A percentile compares a stretch with the other conserved stretches of the same genome.
Evolutionary conservation across 2,113 vertebrate genomes (phyloP).

Genomic region (Meleagris gallopavo): DNA sequence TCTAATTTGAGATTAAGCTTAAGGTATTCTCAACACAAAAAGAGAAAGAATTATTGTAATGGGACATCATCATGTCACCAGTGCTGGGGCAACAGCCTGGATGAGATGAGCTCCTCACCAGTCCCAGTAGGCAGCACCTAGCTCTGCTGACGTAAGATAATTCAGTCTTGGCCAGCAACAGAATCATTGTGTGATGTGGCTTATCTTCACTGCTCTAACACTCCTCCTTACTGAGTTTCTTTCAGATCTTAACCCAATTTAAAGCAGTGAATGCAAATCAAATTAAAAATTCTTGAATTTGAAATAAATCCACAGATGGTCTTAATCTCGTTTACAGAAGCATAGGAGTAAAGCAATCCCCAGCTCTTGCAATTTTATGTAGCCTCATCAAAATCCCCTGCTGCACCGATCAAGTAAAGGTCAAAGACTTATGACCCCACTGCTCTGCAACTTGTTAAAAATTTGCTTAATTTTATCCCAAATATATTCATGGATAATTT

Average conservation of each 20-base stretch:
- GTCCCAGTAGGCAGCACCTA: background rate
- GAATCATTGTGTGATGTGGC: accelerated
- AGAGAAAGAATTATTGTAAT: background rate
- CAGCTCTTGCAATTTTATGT: background rate
- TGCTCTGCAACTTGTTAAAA: background rate
- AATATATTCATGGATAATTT: conserved; percentile 29
- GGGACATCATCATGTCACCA: background rate
- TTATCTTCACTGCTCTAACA: background rate
- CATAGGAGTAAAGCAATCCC: background rate
- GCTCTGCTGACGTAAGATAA: background rate
- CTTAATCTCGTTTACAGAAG: background rate
- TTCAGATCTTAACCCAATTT: background rate
- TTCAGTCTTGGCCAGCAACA: accelerated
- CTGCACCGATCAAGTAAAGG: background rate
- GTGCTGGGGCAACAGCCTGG: background rate
- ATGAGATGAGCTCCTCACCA: background rate
- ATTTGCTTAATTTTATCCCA: conserved; percentile 2
- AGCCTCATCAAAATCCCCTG: conserved; percentile 8
- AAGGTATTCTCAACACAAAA: background rate
- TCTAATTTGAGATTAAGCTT: background rate
- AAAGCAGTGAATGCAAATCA: background rate
- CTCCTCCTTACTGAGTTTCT: background rate
- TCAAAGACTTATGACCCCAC: background rate
- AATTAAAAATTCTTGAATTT: background rate
- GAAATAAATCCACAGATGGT: background rate